Percentiles rank a stretch among this genome's conserved stretches.
phyloP scores from a whole-genome alignment of 2,113 vertebrate genomes.

The Motacilla alba region DNA sequence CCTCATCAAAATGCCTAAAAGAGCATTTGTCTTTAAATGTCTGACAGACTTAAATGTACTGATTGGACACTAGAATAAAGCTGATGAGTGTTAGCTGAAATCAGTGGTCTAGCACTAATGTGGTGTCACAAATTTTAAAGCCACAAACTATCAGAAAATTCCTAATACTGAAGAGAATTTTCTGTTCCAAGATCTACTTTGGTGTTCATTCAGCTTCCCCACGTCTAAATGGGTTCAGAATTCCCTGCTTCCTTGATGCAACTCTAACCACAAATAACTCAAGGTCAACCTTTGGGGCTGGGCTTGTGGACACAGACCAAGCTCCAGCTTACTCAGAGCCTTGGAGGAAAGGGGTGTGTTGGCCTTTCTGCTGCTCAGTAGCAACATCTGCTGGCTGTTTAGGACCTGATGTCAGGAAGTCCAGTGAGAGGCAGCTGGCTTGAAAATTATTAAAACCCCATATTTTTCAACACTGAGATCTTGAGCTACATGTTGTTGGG shows the following conservation, averaged over 20 bases:
- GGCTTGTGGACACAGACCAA: background rate
- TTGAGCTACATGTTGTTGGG: background rate
- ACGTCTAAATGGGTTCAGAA: background rate
- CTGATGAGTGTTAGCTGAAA: background rate
- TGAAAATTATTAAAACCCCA: background rate
- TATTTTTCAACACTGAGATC: background rate
- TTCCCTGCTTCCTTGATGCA: background rate
- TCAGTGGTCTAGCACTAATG: background rate
- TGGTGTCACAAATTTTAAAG: background rate
- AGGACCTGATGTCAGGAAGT: background rate
- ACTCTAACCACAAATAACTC: background rate
- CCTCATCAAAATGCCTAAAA: background rate
- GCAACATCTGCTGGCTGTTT: constrained; percentile 49
- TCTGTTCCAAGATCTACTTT: background rate
- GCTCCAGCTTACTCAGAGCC: background rate
- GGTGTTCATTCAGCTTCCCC: background rate
- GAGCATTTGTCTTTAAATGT: background rate
- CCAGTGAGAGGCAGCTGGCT: background rate
- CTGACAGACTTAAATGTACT: background rate
- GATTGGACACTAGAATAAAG: background rate
- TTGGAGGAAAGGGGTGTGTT: background rate
- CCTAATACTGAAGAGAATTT: background rate
- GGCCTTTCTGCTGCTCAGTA: constrained; percentile 24
- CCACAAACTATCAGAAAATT: background rate
- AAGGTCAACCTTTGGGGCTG: background rate